Conservation (phyloP, 2,797 vertebrate genomes). For the Falco novaeseelandiae region DNA sequence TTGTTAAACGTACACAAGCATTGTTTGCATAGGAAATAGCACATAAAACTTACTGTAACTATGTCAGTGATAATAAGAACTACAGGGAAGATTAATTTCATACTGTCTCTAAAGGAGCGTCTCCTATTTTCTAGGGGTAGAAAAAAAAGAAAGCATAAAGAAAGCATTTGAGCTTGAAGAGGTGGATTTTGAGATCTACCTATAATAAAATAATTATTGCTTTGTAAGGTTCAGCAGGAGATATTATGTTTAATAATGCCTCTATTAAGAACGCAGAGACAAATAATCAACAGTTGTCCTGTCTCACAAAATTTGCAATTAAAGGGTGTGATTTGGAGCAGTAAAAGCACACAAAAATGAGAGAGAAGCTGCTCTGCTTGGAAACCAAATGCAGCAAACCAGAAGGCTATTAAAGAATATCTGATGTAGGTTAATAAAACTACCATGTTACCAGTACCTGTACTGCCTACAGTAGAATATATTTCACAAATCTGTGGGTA, state of each 20-base stretch:
- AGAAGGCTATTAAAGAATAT: not conserved
- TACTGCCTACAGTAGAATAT: not conserved
- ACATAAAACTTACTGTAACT: not conserved
- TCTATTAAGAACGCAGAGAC: conserved; percentile 14
- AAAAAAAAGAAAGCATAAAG: not conserved
- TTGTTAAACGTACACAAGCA: not conserved
- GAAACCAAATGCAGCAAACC: not conserved
- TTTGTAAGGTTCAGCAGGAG: conserved; percentile 19
- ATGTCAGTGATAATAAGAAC: not conserved
- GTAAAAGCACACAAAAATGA: not conserved
- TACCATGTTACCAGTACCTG: not conserved
- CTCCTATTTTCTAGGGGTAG: not conserved
- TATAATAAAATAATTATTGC: conserved; percentile 11
- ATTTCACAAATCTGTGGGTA: not conserved
- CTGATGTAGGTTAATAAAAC: not conserved
- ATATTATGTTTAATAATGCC: not conserved
- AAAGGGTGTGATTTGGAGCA: not conserved
- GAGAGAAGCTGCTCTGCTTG: not conserved
- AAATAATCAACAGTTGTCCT: conserved; percentile 42
- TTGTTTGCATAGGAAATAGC: conserved; percentile 4
- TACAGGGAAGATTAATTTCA: conserved; percentile 7
- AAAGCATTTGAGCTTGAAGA: not conserved
- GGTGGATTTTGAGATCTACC: not conserved
- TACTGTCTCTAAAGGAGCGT: not conserved
- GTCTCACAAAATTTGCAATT: not conserved